These are phyloP conservation scores for Nesidiocoris tenuis DNA, from an alignment of 2,888 invertebrate genomes.

Conservation along the genomic window DNA sequence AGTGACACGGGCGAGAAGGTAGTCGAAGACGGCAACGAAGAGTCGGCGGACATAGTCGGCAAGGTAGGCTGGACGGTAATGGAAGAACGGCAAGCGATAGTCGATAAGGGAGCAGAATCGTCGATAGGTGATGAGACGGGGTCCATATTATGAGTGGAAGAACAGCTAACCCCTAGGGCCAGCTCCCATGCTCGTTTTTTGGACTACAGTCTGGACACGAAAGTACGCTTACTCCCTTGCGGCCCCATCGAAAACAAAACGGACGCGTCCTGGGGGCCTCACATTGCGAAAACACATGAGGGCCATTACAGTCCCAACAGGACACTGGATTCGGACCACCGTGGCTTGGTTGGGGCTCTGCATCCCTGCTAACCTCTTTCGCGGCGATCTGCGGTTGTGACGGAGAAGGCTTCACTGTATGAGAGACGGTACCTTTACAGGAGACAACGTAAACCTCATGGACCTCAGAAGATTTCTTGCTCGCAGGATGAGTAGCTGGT, in stretches of 20 bases:
- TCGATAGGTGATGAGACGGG: background rate
- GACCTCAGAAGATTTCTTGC: too few species aligned
- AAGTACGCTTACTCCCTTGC: slow-evolving; percentile 1
- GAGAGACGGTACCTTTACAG: too few species aligned
- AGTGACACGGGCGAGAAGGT: background rate
- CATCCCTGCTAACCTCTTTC: too few species aligned
- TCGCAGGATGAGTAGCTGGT: background rate
- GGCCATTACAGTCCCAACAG: slow-evolving; percentile 12
- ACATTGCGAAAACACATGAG: slow-evolving; percentile 22
- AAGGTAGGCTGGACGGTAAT: too few species aligned
- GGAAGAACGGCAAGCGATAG: too few species aligned
- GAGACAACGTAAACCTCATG: too few species aligned
- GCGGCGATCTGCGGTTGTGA: too few species aligned
- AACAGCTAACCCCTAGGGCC: slow-evolving; percentile 4
- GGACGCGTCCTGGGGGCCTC: background rate
- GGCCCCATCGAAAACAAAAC: slow-evolving; percentile 25
- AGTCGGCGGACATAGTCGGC: too few species aligned
- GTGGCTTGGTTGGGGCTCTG: too few species aligned
- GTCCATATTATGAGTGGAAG: background rate
- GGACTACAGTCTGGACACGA: slow-evolving; percentile 18
- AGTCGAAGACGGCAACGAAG: too few species aligned
- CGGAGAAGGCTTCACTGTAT: too few species aligned
- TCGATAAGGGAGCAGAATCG: too few species aligned
- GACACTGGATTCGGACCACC: background rate
- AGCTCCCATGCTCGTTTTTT: slow-evolving; percentile 17